Base-by-base conservation (phyloP, 2,113 vertebrate genomes). In the Larimichthys crocea region DNA sequence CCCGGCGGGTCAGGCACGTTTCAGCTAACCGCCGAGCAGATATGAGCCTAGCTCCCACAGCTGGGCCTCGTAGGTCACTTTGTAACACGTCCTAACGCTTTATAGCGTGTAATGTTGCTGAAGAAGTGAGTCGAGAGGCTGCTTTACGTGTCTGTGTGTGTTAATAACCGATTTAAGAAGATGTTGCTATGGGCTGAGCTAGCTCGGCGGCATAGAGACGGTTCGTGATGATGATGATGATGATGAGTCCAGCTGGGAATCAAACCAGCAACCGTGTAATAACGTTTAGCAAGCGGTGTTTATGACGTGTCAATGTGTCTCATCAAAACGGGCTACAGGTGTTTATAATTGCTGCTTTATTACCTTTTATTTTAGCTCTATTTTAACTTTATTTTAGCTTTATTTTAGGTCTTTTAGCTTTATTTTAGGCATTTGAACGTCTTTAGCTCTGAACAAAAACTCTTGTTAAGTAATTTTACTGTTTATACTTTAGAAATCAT, bases 1-100 rank as follows among this genome's bases (percentile, higher is more conserved):
- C 24, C 11, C 16, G 12, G 3, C 22, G 74, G 79, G 49, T 55
- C 81, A 24, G 82, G 66, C 90, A 90, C 91, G 88, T 92, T 92
- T 59, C 73, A 74, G 86, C 86, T 77, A 77, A 73, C 52, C 0
- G 78, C 72, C 80, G 79, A 82, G 76, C 70, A 20, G 14, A 31
- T 26, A 22, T 59, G 83, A 84, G 49, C 61, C 19, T 40, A 14
- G 40, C 53, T 63, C 3, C 24, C 53, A 79, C 26, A 73, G 74
- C 66, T 42, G 66, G 76, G 74, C 67, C 68, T 60, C 53, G 14
- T n/a, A 14, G 42, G n/a, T n/a, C 17, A 26, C 24, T 4, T 5
- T 1, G 2, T 1, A 22, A 16, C 17, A 8, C 65, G 17, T 46
- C 0, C 10, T 53, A 1, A 42, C 52, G 62, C 2, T 0, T 68